A percentile compares a stretch with the other conserved stretches of the same genome.
Conservation (phyloP, 2,113 vertebrate genomes). For the Pavo muticus region DNA sequence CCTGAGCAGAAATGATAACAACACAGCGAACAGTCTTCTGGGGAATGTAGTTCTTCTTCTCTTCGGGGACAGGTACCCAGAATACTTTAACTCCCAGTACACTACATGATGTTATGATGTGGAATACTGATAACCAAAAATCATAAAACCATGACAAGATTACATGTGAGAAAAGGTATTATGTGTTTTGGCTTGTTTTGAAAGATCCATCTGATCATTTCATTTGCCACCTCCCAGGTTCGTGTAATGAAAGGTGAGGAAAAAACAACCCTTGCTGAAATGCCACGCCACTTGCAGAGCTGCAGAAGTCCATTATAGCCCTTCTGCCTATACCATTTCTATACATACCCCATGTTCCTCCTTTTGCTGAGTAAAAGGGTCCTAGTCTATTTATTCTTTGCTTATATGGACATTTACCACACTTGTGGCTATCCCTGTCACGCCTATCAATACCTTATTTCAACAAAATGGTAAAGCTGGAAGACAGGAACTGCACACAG, state of each 20-base stretch:
- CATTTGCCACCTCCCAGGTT: neutral
- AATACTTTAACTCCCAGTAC: too few species aligned
- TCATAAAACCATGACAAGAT: too few species aligned
- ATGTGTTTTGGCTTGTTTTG: neutral
- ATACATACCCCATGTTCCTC: neutral
- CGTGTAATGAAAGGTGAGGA: neutral
- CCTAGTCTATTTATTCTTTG: neutral
- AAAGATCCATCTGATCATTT: neutral
- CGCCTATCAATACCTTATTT: neutral
- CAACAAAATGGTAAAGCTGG: neutral
- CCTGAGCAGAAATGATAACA: too few species aligned
- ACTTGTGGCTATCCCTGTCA: neutral
- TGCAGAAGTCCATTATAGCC: neutral
- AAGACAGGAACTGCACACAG: neutral
- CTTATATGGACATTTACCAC: neutral
- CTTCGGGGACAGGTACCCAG: too few species aligned
- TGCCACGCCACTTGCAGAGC: neutral
- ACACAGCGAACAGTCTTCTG: too few species aligned
- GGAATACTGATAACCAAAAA: too few species aligned
- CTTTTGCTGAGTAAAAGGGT: neutral
- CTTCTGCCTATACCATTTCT: too few species aligned
- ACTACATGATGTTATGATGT: too few species aligned
- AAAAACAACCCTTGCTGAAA: neutral
- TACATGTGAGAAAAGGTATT: fast-evolving
- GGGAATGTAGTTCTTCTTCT: too few species aligned